Conservation (phyloP, 2,888 invertebrate species). For the Calameuta filiformis region DNA sequence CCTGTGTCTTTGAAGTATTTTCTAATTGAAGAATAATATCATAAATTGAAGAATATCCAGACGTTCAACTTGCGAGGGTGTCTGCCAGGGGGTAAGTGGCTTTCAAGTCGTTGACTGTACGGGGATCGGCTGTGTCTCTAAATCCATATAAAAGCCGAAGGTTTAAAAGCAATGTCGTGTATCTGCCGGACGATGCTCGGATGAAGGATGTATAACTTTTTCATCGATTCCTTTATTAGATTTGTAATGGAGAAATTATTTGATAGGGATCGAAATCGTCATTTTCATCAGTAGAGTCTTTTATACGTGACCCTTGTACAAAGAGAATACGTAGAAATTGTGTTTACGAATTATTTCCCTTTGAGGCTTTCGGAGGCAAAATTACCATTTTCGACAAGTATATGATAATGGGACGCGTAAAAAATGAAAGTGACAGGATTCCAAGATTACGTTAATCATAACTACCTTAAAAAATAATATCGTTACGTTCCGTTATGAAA, state of each 20-base stretch:
- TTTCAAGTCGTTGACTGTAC: conserved; percentile 3
- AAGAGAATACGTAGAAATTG: background rate
- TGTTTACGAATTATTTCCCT: background rate
- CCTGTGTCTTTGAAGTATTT: background rate
- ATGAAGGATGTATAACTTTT: background rate
- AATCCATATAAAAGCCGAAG: background rate
- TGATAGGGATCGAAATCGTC: background rate
- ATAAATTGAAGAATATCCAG: background rate
- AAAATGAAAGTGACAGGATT: background rate
- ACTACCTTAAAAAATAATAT: no score
- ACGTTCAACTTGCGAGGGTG: background rate
- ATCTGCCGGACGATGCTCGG: background rate
- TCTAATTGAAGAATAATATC: background rate
- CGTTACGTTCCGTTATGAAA: no score
- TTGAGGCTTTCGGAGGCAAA: background rate
- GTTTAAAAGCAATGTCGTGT: conserved; percentile 12
- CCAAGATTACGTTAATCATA: background rate
- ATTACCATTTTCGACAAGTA: no score
- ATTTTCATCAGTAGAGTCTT: background rate
- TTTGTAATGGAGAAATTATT: background rate
- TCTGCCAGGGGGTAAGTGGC: background rate
- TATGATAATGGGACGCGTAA: background rate
- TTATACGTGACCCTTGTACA: background rate
- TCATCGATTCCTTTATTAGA: background rate
- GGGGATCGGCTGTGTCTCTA: background rate